Conservation (phyloP, 2,888 invertebrate genomes). For the Synergus umbraculus region DNA sequence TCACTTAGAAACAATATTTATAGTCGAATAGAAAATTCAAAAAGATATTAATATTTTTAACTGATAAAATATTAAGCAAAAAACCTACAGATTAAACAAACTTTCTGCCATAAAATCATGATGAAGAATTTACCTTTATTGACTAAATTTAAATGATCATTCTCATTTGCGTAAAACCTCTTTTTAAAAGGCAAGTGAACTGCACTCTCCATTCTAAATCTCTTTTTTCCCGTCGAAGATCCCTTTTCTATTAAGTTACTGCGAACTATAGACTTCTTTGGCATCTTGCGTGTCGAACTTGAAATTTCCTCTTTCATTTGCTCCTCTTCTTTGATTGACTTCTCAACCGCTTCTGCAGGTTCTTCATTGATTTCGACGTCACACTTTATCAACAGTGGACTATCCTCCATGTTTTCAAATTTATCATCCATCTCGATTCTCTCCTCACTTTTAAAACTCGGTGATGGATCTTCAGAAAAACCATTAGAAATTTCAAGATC, state of each 20-base stretch:
- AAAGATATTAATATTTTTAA: neutral
- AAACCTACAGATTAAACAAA: neutral
- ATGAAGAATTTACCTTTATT: constrained; percentile 23
- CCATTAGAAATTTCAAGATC: neutral
- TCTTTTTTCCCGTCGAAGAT: neutral
- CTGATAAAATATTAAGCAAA: neutral
- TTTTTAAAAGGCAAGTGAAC: constrained; percentile 20
- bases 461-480: neutral
- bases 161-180: neutral
- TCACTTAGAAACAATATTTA: too few relatives aligned
- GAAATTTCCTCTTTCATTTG: constrained; percentile 12
- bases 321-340: neutral
- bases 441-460: neutral
- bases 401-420: neutral
- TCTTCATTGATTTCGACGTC: neutral
- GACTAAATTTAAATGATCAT: neutral
- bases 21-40: too few relatives aligned
- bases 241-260: neutral
- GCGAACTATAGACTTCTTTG: neutral
- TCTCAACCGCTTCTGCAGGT: neutral
- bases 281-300: neutral
- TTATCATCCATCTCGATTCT: neutral
- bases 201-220: neutral
- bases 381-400: neutral
- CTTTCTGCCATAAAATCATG: neutral